A percentile compares a stretch with the other conserved stretches of the same genome.
Conservation (phyloP, 2,113 vertebrate species). For the Gymnorhina tibicen region DNA sequence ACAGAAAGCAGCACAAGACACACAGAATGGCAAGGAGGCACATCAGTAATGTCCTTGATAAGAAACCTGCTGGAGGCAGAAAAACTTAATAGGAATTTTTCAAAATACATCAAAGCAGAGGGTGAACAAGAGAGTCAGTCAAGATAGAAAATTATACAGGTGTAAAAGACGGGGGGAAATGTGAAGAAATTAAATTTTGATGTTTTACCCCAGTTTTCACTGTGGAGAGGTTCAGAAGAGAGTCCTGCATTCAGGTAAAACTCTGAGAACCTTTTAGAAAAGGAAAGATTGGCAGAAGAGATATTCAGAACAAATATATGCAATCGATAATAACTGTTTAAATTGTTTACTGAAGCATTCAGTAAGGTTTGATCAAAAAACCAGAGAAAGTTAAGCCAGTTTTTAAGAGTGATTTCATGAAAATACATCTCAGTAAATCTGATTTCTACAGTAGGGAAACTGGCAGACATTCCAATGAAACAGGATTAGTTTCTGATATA, state of each 20-base stretch:
- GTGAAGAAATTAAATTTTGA: not conserved
- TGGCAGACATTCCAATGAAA: not conserved
- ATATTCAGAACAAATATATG: not conserved
- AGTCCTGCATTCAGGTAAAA: not conserved
- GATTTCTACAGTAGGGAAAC: not conserved
- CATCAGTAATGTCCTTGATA: not conserved
- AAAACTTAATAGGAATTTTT: not conserved
- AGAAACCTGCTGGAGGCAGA: not conserved
- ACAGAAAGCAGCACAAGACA: not conserved
- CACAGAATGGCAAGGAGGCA: not conserved
- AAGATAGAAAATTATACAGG: not conserved
- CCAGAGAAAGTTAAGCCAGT: not conserved
- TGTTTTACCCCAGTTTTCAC: not conserved
- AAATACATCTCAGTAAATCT: not conserved
- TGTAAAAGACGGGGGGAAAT: not conserved
- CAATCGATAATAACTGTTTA: not conserved
- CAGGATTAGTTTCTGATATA: not conserved
- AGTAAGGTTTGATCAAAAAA: not conserved
- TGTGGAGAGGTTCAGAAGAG: not conserved
- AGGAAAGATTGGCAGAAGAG: not conserved
- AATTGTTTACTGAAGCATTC: not conserved
- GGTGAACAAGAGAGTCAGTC: not conserved
- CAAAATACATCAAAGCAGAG: not conserved
- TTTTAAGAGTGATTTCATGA: not conserved
- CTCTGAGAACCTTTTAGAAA: not conserved